Evolutionary conservation across 2,797 vertebrate species (phyloP).

Genomic region (Amazonetta brasiliensis): DNA sequence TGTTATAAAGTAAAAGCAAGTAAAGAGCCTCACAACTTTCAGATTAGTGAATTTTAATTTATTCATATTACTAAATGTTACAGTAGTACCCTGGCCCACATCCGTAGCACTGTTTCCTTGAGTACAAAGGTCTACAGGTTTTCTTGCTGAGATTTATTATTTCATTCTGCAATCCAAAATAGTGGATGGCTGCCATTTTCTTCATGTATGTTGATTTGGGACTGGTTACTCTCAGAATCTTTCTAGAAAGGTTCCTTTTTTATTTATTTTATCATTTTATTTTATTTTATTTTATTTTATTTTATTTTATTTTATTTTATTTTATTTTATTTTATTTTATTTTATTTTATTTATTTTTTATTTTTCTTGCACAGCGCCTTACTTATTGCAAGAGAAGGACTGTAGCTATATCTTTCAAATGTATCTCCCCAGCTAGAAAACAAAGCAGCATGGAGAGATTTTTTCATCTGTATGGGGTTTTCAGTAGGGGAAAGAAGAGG

Average conservation of each 20-base stretch:
- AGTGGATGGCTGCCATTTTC: not conserved
- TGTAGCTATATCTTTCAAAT: not conserved
- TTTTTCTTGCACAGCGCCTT: not conserved
- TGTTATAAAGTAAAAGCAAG: not conserved
- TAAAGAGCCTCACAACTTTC: not conserved
- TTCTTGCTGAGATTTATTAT: constrained; percentile 50
- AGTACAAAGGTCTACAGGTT: constrained; percentile 31
- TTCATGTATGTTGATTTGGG: not conserved
- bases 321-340: not conserved
- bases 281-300: not conserved
- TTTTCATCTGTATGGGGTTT: not conserved
- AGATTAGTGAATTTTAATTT: constrained; percentile 31
- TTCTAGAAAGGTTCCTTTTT: not conserved
- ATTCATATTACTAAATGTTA: not conserved
- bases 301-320: not conserved
- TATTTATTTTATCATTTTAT: not conserved
- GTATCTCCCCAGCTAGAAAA: not conserved
- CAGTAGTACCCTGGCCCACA: constrained; percentile 4
- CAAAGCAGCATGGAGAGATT: not conserved
- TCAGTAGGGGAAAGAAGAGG: not conserved
- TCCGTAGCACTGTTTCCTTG: constrained; percentile 13
- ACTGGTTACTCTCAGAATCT: not conserved
- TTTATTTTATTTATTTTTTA: not conserved
- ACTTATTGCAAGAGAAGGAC: not conserved
- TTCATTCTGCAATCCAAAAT: constrained; percentile 33